Percentiles rank a stretch among this genome's conserved stretches.
phyloP scores from a whole-genome alignment of 1,140 invertebrate genomes.

The Drosophila willistoni region DNA sequence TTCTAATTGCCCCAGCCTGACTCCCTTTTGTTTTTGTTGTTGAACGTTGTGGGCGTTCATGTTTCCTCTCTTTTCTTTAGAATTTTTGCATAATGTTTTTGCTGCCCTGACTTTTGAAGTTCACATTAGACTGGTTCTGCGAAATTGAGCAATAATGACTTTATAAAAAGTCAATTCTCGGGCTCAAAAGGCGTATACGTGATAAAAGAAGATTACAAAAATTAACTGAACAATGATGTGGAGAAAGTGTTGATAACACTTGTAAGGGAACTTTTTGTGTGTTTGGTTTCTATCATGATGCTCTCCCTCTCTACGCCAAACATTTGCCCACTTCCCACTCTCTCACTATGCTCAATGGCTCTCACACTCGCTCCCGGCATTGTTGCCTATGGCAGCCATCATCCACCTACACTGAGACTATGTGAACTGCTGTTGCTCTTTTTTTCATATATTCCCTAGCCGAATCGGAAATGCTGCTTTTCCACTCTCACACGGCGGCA shows the following conservation, averaged over 20 bases:
- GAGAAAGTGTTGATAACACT: conserved; percentile 1
- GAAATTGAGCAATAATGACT: background rate
- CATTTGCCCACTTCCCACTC: conserved; percentile 3
- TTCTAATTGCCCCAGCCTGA: conserved; percentile 24
- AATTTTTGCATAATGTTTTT: conserved; percentile 7
- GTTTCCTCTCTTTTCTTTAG: background rate
- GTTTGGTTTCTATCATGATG: background rate
- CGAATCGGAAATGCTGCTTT: conserved; percentile 66
- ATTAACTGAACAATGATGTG: background rate
- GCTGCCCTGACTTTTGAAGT: background rate
- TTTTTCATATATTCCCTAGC: conserved; percentile 28
- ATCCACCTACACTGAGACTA: conserved; percentile 40
- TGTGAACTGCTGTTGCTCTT: conserved; percentile 44
- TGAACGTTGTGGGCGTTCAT: conserved; percentile 3
- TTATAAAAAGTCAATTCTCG: background rate
- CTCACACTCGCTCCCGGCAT: conserved; percentile 36
- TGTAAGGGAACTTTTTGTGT: background rate
- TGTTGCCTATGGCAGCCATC: background rate
- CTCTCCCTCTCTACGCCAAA: background rate
- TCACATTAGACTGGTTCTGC: conserved; percentile 1
- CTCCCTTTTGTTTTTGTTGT: conserved; percentile 11
- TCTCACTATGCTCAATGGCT: conserved; percentile 30
- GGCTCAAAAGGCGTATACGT: background rate
- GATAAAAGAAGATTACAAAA: background rate
- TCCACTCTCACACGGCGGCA: conserved; percentile 32